Percentiles rank a stretch among this genome's conserved stretches.
Conservation (phyloP, 2,888 invertebrate genomes). For the Ethmia dodecea region DNA sequence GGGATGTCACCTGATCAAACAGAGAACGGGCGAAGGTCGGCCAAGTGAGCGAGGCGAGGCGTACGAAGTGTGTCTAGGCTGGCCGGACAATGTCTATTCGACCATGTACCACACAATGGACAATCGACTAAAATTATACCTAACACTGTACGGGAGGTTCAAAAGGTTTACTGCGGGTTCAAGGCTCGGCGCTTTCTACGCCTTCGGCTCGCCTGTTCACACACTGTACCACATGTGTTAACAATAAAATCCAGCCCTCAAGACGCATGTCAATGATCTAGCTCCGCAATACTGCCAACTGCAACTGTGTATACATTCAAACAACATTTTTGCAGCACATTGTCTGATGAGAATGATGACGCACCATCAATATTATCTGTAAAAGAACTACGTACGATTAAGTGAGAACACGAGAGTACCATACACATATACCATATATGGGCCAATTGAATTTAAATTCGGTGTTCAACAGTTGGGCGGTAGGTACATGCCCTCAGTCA, state of each 20-base stretch:
- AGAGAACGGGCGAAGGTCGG: constrained; percentile 10
- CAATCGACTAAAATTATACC: constrained; percentile 40
- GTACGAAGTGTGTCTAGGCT: constrained; percentile 19
- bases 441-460: no score
- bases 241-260: neutral
- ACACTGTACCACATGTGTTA: constrained; percentile 2
- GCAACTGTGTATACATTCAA: constrained; percentile 5
- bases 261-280: constrained; percentile 1
- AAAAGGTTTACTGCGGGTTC: constrained; percentile 49
- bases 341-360: no score
- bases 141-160: constrained; percentile 39
- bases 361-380: no score
- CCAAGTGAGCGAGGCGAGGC: constrained; percentile 7
- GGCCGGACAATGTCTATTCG: constrained; percentile 29
- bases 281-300: neutral
- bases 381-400: no score
- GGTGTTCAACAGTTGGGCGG: no score
- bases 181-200: constrained; percentile 36
- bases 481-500: no score
- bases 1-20: constrained; percentile 21
- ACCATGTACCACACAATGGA: constrained; percentile 36
- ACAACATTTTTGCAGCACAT: no score
- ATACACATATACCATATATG: no score
- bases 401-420: no score
- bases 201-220: constrained; percentile 4